Conservation (phyloP, 2,888 invertebrate species). For the Acheta domesticus region DNA sequence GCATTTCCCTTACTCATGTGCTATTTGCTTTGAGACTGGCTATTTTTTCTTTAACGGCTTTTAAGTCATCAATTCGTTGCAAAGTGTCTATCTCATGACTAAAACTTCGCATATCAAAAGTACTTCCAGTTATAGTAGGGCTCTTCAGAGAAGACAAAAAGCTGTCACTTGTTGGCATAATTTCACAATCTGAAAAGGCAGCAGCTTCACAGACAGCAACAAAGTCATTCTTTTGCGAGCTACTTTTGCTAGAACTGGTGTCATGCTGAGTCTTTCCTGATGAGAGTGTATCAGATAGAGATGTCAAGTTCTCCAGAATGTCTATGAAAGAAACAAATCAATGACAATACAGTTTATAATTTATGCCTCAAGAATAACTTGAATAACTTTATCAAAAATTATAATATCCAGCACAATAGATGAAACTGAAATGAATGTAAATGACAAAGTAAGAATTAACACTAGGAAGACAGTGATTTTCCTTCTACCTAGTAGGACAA, state of each 20-base stretch:
- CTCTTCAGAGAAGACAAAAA: neutral
- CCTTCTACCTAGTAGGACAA: no score
- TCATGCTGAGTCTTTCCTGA: neutral
- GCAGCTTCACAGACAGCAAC: neutral
- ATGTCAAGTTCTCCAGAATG: constrained; percentile 27
- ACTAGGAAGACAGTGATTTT: no score
- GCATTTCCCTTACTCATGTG: no score
- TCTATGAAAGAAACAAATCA: neutral
- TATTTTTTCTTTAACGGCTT: neutral
- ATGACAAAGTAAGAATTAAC: no score
- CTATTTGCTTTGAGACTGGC: neutral
- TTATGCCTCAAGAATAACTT: no score
- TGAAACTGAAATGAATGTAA: no score
- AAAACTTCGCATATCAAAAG: no score
- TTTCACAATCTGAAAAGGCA: neutral
- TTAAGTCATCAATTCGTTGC: neutral
- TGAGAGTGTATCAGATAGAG: constrained; percentile 23
- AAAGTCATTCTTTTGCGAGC: neutral
- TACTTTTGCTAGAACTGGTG: neutral
- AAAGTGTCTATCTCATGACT: neutral
- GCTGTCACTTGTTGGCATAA: neutral
- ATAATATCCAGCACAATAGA: neutral
- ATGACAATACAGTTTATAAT: neutral
- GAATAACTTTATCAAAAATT: no score
- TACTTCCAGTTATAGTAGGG: neutral